Base-by-base conservation (phyloP, 2,888 invertebrate species). In the Drosophila cognata region DNA sequence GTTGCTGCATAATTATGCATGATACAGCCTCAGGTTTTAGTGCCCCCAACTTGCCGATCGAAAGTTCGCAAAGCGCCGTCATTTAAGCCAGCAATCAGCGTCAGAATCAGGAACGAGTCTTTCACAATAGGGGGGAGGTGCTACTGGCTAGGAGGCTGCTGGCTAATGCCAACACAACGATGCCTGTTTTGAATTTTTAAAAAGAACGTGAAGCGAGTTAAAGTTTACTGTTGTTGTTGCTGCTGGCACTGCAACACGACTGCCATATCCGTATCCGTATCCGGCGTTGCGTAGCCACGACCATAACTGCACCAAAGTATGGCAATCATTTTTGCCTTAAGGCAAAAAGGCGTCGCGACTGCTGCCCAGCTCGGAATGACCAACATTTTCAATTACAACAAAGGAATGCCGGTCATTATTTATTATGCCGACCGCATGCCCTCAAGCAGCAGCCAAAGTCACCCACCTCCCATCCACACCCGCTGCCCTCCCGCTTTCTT, bases 301-400 rank as follows among this genome's bases (percentile, higher is more conserved):
- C 59, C 82, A 77, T 77, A 79, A 83, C 90, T 87, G 87, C 87
- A 87, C 82, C 80, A 75, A 89, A 89, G 90, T 91, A 89, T 91
- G 89, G 91, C 91, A 91, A 91, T 91, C 90, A 91, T 91, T 91
- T 91, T 79, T 85, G 88, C 91, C 90, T 91, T 84, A 91, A 91
- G 85, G 88, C 88, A 67, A 68, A 46, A 60, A 63, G 57, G 60
- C 70, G 71, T 71, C 71, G 72, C 78, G 68, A 83, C 71, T 70
- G 69, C 51, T 61, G 46, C 67, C 56, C 61, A 73, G 70, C 58
- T 74, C 64, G 84, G 89, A 90, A 91, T 92, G 89, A 90, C 91
- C 91, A 84, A 91, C 91, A 92, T 90, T 91, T 91, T 91, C 91
- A 92, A 91, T 92, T 91, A 92, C 89, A 89, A 84, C 86, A 88